Base-by-base conservation (phyloP, 2,888 invertebrate genomes). In the Pocota personata region DNA sequence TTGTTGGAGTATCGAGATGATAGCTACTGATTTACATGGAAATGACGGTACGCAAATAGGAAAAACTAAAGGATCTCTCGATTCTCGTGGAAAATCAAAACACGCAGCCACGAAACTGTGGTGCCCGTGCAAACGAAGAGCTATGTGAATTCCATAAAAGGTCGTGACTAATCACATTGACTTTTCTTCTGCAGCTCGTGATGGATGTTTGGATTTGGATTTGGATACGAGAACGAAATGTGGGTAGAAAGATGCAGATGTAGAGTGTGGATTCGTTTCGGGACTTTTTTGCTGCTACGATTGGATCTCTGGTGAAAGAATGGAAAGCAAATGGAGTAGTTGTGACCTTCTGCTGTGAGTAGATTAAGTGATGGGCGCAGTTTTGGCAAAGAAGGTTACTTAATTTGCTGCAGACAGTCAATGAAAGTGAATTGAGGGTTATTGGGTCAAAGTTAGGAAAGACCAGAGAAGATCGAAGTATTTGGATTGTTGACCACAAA, bases 101-200 rank as follows among this genome's bases (percentile, higher is more conserved):
- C 83, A 83, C 83, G 83, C 83, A 83, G 82, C 71, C 48, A 50
- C 72, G 43, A 55, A 32, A 8, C 50, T 12, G 62, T 46, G n/a
- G 58, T 24, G 32, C 55, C 72, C 73, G 86, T 87, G 83, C 82
- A 87, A 88, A 88, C 88, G 86, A 75, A 87, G 80, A 87, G 78
- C 87, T 87, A 87, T 88, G 88, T 88, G 88, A 87, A 88, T 87
- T 87, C 88, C 88, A 88, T 88, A 88, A 88, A 88, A 88, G 88
- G 88, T 87, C 88, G 88, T 88, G 88, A 83, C 88, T 88, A 88
- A 88, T 88, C 88, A 88, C 88, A 87, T 71, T 80, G 76, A 84
- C 83, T 88, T 88, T 88, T 88, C 82, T 80, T 82, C 52, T 62
- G 64, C 40, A 14, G 14, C 71, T 84, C 79, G 84, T 84, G 84